Evolutionary conservation across 2,113 vertebrate genomes (phyloP), one percentile per base, ranked within the genome.

Genomic region (Oophaga pumilio): DNA sequence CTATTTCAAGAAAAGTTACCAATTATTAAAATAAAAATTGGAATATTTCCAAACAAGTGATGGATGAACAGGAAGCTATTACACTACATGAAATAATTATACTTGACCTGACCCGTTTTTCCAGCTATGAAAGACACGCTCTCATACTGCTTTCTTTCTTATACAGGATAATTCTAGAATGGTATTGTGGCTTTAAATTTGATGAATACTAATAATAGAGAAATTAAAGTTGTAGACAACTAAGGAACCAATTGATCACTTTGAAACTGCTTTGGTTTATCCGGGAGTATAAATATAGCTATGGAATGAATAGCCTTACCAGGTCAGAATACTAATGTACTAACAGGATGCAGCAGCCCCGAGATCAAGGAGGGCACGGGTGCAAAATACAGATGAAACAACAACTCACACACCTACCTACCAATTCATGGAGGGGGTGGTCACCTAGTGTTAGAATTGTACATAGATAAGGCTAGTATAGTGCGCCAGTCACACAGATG

Each of bases 1-100:
- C 18, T 57, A 28, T n/a, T 80, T 56, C 69, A 57, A 79, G 26
- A 69, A 76, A 69, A 43, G 77, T 81, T 81, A 60, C 62, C 62
- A 87, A 60, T 87, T 87, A 73, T 80, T 71, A 68, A 20, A 76
- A 78, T 28, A 49, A 28, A 86, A 24, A 50, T 26, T 87, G 78
- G 86, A 87, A 71, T 12, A 57, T 28, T 87, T 87, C 77, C 86
- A 87, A 73, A 81, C 59, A 8, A 24, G 53, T 33, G n/a, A 68
- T 56, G 24, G 14, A 26, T 15, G 22, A 20, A 18, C 53, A 60
- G 77, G 52, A 87, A 87, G 78, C 66, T 82, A 82, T 87, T 82
- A 62, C 24, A 22, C 43, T 82, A 13, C 33, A 73, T 18, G 10
- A 82, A 20, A 68, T n/a, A 73, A 26, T 80, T 56, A 69, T 78